Conservation (phyloP, 1,140 invertebrate species). For the Drosophila busckii region DNA sequence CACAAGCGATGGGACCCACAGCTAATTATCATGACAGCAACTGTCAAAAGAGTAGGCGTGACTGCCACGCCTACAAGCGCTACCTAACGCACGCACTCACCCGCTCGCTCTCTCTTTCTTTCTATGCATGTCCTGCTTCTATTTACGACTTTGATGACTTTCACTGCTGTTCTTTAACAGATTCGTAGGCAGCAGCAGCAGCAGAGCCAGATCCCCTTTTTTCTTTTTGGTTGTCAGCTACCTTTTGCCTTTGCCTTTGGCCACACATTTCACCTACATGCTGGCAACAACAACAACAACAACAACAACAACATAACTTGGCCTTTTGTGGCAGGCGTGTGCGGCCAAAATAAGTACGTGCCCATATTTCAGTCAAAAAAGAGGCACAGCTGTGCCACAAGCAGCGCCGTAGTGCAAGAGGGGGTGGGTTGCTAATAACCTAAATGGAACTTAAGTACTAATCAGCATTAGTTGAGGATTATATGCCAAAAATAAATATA, state of each 20-base stretch:
- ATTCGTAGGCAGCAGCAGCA: too few species aligned
- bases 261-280: conserved; percentile 51
- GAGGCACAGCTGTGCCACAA: conserved; percentile 43
- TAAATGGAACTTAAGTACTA: too few species aligned
- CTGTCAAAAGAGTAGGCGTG: conserved; percentile 54
- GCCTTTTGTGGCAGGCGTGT: conserved; percentile 66
- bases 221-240: neutral
- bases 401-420: conserved; percentile 40
- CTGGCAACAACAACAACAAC: conserved; percentile 17
- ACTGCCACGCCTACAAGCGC: conserved; percentile 46
- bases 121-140: conserved; percentile 14
- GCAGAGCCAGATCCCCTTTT: too few species aligned
- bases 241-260: conserved; percentile 23
- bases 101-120: conserved; percentile 6
- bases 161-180: too few species aligned
- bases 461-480: too few species aligned
- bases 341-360: conserved; percentile 60
- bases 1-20: conserved; percentile 39
- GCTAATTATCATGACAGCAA: conserved; percentile 74
- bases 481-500: too few species aligned
- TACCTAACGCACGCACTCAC: conserved; percentile 33
- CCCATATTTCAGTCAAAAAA: conserved; percentile 63
- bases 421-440: too few species aligned
- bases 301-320: conserved; percentile 38
- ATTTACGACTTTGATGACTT: conserved; percentile 13